These are phyloP conservation scores for Laupala kohalensis DNA, from an alignment of 1,140 invertebrate genomes.

Conservation along the genomic window DNA sequence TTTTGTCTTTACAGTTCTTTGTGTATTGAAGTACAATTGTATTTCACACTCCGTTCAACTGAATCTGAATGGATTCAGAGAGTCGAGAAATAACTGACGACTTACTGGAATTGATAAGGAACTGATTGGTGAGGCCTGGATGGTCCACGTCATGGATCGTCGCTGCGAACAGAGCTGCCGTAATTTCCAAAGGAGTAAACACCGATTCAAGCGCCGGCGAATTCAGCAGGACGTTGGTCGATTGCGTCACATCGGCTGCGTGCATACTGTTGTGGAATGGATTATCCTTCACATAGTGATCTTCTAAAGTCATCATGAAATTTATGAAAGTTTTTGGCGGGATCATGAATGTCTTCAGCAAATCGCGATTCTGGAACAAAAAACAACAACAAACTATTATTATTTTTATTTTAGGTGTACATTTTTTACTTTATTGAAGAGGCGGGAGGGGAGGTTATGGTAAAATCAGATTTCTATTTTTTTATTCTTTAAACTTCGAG, in stretches of 20 bases:
- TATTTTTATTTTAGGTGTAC: too few species aligned
- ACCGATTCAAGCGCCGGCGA: conserved; percentile 91
- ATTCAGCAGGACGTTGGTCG: conserved; percentile 86
- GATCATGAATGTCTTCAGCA: conserved; percentile 88
- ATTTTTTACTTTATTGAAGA: too few species aligned
- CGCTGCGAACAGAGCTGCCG: conserved; percentile 93
- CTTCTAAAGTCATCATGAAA: conserved; percentile 94
- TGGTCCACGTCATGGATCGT: conserved; percentile 98
- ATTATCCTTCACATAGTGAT: conserved; percentile 93
- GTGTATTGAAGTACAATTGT: too few species aligned
- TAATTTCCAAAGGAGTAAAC: conserved; percentile 84
- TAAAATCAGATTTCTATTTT: not conserved
- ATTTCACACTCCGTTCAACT: too few species aligned
- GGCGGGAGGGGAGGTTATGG: too few species aligned
- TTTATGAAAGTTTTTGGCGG: conserved; percentile 84
- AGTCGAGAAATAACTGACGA: too few species aligned
- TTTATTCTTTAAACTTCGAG: too few species aligned
- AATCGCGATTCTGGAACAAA: conserved; percentile 65
- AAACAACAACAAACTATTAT: not conserved
- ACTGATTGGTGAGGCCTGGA: conserved; percentile 94
- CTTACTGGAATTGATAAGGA: conserved; percentile 86
- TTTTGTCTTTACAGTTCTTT: too few species aligned
- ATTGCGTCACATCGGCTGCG: conserved; percentile 93
- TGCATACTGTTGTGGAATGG: conserved; percentile 97
- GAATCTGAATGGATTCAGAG: too few species aligned